phyloP scores from a whole-genome alignment of 2,797 vertebrate species.

The Urophycis tenuis region DNA sequence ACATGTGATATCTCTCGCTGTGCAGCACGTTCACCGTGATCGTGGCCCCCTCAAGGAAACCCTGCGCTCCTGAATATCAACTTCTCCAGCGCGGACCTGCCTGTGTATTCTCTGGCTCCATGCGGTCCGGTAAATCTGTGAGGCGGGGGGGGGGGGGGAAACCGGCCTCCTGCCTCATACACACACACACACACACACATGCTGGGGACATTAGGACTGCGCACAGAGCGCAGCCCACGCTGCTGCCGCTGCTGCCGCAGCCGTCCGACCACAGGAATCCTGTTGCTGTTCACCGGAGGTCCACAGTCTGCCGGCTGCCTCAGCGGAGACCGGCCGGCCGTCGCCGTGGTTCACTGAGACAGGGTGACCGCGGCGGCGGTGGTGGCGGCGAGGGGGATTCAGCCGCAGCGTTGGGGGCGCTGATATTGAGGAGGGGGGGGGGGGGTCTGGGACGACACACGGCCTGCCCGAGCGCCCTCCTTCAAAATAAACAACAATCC shows the following conservation, averaged over 20 bases:
- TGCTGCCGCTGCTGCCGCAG: too few species aligned
- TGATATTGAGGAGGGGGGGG: slow-evolving; percentile 34
- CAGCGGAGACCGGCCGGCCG: slow-evolving; percentile 7
- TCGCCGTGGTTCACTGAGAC: slow-evolving; percentile 13
- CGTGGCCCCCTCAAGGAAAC: neutral
- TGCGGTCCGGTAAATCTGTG: slow-evolving; percentile 43
- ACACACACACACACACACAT: too few species aligned
- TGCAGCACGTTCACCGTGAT: neutral
- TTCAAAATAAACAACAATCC: slow-evolving; percentile 64
- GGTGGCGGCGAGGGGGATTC: neutral
- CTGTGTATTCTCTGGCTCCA: neutral
- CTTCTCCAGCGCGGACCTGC: slow-evolving; percentile 46
- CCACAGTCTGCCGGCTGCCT: slow-evolving; percentile 26
- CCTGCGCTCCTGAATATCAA: slow-evolving; percentile 49
- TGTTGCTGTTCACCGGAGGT: slow-evolving; percentile 19
- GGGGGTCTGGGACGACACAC: too few species aligned
- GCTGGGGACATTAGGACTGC: slow-evolving; percentile 62
- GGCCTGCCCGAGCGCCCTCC: slow-evolving; percentile 39
- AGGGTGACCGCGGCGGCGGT: slow-evolving; percentile 24
- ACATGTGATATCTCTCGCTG: neutral
- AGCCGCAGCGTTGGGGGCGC: too few species aligned
- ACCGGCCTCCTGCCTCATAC: slow-evolving; percentile 53
- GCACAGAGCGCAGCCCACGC: slow-evolving; percentile 46
- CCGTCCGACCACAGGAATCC: slow-evolving; percentile 44
- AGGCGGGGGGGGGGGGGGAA: too few species aligned